Conservation (phyloP, 2,888 invertebrate genomes). For the Cephus spinipes region DNA sequence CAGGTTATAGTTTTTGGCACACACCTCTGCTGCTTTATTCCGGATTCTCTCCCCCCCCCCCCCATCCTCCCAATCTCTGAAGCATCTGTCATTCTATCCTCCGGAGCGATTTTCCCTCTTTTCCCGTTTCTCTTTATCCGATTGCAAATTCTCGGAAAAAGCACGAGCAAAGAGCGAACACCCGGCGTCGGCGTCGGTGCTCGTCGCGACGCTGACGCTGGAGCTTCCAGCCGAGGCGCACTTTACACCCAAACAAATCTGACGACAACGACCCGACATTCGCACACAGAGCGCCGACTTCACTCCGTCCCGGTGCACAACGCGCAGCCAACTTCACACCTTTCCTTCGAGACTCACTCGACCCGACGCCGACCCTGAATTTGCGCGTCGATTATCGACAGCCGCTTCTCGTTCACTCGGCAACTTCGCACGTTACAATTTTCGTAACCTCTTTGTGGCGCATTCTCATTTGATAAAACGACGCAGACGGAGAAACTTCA, state of each 20-base stretch:
- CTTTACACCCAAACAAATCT: slow-evolving; percentile 34
- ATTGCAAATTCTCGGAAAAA: slow-evolving; percentile 42
- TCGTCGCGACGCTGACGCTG: too few species aligned
- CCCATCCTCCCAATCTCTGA: slow-evolving; percentile 18
- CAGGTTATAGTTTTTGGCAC: slow-evolving; percentile 67
- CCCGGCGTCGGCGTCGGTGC: slow-evolving; percentile 18
- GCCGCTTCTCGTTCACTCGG: too few species aligned
- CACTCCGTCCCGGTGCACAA: too few species aligned
- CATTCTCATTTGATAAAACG: too few species aligned
- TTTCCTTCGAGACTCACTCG: too few species aligned
- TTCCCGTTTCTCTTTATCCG: slow-evolving; percentile 43
- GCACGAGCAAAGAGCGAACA: slow-evolving; percentile 35
- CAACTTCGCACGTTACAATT: too few species aligned
- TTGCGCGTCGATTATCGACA: too few species aligned
- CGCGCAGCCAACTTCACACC: too few species aligned
- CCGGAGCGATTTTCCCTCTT: slow-evolving; percentile 21
- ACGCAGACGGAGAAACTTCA: too few species aligned
- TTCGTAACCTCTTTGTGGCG: too few species aligned
- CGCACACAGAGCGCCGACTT: too few species aligned
- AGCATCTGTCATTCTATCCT: neutral
- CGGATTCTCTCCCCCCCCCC: slow-evolving; percentile 13
- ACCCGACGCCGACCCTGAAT: too few species aligned
- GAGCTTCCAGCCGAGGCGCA: slow-evolving; percentile 33
- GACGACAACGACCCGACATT: neutral
- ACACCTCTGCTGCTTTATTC: slow-evolving; percentile 44